Evolutionary conservation across 2,888 invertebrate genomes (phyloP).

Genomic region (Nebria brevicollis): DNA sequence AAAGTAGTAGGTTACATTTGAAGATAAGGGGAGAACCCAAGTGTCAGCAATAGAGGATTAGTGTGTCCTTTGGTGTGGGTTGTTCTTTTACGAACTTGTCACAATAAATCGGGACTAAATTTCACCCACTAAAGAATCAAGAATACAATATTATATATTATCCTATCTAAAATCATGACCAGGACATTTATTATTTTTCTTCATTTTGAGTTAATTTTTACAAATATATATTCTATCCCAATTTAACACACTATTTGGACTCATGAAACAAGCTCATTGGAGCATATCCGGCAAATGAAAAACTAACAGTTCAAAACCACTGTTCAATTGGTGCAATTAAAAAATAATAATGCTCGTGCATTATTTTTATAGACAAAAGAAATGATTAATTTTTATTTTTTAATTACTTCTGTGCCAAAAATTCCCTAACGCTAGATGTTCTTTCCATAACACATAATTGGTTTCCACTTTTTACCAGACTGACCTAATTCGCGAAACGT

Average conservation of each 20-base stretch:
- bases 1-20: background rate
- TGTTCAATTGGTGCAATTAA: too few species aligned
- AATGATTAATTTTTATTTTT: conserved; percentile 25
- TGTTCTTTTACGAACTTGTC: conserved; percentile 40
- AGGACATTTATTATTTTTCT: too few species aligned
- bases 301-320: too few species aligned
- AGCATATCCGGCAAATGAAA: too few species aligned
- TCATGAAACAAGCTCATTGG: too few species aligned
- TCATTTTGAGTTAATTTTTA: too few species aligned
- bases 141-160: background rate
- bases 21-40: background rate
- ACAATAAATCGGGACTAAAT: conserved; percentile 33
- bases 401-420: conserved; percentile 28
- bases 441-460: conserved; percentile 31
- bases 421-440: conserved; percentile 12
- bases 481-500: conserved; percentile 12
- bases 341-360: too few species aligned
- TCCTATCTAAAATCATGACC: background rate
- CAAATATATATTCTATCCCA: too few species aligned
- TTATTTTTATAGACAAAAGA: conserved; percentile 9
- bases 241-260: too few species aligned
- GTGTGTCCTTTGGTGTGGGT: conserved; percentile 22
- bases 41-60: conserved; percentile 19
- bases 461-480: conserved; percentile 21
- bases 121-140: background rate